A percentile compares a stretch with the other conserved stretches of the same genome.
Conservation (phyloP, 1,140 invertebrate genomes). For the Ganaspis sp. region DNA sequence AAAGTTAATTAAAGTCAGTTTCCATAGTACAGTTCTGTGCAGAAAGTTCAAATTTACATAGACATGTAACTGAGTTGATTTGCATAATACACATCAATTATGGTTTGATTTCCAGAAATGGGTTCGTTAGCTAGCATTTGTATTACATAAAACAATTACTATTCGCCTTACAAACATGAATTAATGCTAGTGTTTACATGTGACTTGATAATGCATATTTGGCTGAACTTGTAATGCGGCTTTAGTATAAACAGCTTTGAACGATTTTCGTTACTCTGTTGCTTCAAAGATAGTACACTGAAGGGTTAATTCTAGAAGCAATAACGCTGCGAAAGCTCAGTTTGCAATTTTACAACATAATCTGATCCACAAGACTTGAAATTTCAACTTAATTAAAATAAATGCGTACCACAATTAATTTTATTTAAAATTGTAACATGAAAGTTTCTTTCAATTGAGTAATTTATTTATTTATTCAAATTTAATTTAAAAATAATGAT, state of each 20-base stretch:
- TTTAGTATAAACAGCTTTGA: background rate
- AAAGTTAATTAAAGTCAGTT: too few relatives aligned
- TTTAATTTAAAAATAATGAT: too few relatives aligned
- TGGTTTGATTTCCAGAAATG: background rate
- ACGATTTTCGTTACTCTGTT: background rate
- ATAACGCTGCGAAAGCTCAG: background rate
- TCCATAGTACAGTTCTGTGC: too few relatives aligned
- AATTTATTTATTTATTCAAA: too few relatives aligned
- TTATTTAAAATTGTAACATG: too few relatives aligned
- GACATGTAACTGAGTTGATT: background rate
- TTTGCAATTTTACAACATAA: background rate
- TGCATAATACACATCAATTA: slow-evolving; percentile 1
- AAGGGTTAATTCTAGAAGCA: background rate
- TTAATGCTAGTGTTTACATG: background rate
- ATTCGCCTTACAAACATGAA: background rate
- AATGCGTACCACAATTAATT: too few relatives aligned
- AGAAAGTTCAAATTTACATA: background rate
- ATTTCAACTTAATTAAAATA: too few relatives aligned
- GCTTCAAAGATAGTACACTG: background rate
- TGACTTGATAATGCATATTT: background rate
- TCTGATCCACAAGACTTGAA: too few relatives aligned
- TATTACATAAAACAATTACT: background rate
- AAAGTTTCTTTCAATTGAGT: too few relatives aligned
- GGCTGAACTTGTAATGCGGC: background rate
- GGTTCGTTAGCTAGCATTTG: background rate